A percentile compares a stretch with the other conserved stretches of the same genome.
phyloP scores from a whole-genome alignment of 2,888 invertebrate genomes.

The Hemithea aestivaria region DNA sequence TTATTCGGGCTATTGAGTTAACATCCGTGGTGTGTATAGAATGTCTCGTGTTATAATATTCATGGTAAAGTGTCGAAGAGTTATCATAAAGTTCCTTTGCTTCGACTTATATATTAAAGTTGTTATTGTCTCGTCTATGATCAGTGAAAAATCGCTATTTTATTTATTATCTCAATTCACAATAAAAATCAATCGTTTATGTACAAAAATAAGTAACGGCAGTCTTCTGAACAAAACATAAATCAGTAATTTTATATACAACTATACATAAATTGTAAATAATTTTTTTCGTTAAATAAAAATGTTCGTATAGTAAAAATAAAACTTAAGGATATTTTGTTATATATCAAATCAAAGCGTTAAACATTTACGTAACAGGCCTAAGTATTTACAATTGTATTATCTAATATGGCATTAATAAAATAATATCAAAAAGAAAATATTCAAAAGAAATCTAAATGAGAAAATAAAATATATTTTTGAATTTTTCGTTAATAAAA shows the following conservation, averaged over 20 bases:
- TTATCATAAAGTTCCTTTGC: constrained; percentile 26
- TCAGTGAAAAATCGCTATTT: constrained; percentile 76
- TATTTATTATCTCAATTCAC: constrained; percentile 41
- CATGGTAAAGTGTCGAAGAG: constrained; percentile 47
- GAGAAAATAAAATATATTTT: constrained; percentile 39
- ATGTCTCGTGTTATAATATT: constrained; percentile 64
- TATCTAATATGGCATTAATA: constrained; percentile 75
- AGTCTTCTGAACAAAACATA: constrained; percentile 71
- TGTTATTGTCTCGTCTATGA: constrained; percentile 39
- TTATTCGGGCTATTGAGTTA: constrained; percentile 62
- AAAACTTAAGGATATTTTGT: constrained; percentile 58
- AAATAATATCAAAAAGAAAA: constrained; percentile 39
- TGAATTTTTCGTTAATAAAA: constrained; percentile 43
- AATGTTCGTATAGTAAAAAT: constrained; percentile 37
- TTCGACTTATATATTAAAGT: constrained; percentile 40
- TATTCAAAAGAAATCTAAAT: constrained; percentile 32
- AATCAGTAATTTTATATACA: constrained; percentile 57
- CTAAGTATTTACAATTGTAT: constrained; percentile 68
- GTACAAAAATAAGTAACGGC: constrained; percentile 65
- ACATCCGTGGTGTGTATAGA: constrained; percentile 61
- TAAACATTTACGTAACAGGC: constrained; percentile 57
- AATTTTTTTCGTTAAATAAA: constrained; percentile 31
- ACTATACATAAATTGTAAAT: constrained; percentile 48
- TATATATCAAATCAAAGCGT: constrained; percentile 53
- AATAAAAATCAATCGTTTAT: constrained; percentile 36